Conservation (phyloP, 2,113 vertebrate species). For the Carettochelys insculpta region DNA sequence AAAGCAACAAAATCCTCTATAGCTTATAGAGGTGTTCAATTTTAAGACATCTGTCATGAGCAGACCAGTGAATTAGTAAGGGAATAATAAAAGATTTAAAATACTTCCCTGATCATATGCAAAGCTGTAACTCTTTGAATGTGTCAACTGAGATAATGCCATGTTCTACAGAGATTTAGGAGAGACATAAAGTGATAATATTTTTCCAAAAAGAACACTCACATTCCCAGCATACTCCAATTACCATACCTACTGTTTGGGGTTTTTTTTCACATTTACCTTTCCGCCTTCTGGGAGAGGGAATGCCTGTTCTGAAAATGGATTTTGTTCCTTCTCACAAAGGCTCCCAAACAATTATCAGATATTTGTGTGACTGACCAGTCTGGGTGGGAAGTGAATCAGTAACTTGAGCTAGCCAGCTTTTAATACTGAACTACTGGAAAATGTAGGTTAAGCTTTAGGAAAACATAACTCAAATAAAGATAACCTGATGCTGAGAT, state of each 20-base stretch:
- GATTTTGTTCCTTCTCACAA: neutral
- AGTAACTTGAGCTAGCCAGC: neutral
- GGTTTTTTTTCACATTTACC: neutral
- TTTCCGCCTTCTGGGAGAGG: neutral
- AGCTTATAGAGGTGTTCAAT: neutral
- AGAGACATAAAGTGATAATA: neutral
- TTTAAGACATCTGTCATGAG: neutral
- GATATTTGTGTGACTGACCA: neutral
- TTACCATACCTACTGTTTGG: neutral
- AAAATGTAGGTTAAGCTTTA: neutral
- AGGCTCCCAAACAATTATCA: neutral
- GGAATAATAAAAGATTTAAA: neutral
- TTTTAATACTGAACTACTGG: neutral
- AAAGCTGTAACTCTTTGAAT: neutral
- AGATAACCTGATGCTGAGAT: neutral
- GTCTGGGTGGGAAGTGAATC: neutral
- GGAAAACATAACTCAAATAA: neutral
- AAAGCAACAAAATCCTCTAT: neutral
- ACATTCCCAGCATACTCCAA: fast-evolving
- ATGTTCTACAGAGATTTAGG: neutral
- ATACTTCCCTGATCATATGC: neutral
- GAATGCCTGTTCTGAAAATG: neutral
- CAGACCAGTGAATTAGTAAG: neutral
- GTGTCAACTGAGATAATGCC: neutral
- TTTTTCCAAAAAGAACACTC: neutral